Conservation (phyloP, 1,140 invertebrate species). For the Euura saliciscinereae region DNA sequence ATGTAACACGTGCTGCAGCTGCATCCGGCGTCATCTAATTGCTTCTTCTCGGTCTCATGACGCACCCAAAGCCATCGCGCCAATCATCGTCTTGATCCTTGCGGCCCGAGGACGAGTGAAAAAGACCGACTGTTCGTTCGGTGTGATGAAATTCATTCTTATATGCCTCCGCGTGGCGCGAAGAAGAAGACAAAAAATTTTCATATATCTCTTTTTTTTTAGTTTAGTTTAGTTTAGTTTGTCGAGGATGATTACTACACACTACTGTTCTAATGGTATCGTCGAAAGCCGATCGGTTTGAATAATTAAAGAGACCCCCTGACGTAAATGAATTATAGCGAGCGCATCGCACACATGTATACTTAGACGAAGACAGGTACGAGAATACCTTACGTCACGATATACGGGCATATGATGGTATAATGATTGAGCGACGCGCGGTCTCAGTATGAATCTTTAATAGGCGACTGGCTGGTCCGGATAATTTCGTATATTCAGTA, state of each 20-base stretch:
- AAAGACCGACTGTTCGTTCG: too few relatives aligned
- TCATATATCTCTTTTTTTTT: too few relatives aligned
- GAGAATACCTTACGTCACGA: not conserved
- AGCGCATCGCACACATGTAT: not conserved
- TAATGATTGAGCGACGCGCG: not conserved
- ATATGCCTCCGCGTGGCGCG: too few relatives aligned
- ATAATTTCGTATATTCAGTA: not conserved
- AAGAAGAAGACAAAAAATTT: too few relatives aligned
- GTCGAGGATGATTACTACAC: too few relatives aligned
- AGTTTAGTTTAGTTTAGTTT: too few relatives aligned
- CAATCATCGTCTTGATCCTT: not conserved
- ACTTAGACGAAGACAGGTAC: not conserved
- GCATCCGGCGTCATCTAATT: slow-evolving; percentile 52
- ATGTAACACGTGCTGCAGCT: slow-evolving; percentile 45
- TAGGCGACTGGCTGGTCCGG: not conserved
- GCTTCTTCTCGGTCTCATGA: slow-evolving; percentile 39
- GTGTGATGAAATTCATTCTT: too few relatives aligned
- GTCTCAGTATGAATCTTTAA: slow-evolving; percentile 3
- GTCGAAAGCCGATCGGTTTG: not conserved
- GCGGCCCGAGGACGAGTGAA: too few relatives aligned
- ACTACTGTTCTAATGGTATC: not conserved
- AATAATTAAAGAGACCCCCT: not conserved
- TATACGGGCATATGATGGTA: not conserved
- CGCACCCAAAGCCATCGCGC: not conserved
- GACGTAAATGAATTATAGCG: slow-evolving; percentile 3